These are phyloP conservation scores for Andricus grossulariae DNA, from an alignment of 1,140 invertebrate genomes.

Conservation along the genomic window DNA sequence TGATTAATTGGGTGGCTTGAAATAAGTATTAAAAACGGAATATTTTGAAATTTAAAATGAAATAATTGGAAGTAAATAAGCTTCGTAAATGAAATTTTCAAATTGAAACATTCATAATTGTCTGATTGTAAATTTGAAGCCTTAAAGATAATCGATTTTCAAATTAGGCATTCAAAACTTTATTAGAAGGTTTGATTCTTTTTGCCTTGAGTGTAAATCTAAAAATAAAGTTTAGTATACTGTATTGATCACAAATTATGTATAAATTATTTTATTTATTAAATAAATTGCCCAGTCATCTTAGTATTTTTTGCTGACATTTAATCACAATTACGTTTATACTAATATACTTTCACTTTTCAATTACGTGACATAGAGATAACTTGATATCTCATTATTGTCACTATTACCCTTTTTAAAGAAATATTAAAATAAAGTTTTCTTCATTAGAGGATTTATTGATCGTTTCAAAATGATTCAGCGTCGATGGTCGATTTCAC, in stretches of 20 bases:
- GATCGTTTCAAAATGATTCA: not conserved
- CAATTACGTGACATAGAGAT: not conserved
- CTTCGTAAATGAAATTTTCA: too few species aligned
- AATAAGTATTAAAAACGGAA: too few species aligned
- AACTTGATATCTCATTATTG: too few species aligned
- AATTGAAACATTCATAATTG: too few species aligned
- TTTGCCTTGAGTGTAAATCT: not conserved
- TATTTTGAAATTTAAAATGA: too few species aligned
- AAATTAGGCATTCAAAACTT: too few species aligned
- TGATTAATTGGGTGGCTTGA: too few species aligned
- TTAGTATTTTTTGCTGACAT: constrained; percentile 30
- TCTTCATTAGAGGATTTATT: not conserved
- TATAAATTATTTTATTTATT: too few species aligned
- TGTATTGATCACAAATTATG: not conserved
- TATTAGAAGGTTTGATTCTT: not conserved
- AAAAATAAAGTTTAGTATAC: not conserved
- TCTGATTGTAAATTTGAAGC: too few species aligned
- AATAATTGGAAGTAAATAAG: too few species aligned
- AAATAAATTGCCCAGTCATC: constrained; percentile 17
- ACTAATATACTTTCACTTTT: constrained; percentile 19
- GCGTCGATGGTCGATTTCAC: not conserved
- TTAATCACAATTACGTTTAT: constrained; percentile 13
- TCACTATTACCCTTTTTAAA: not conserved
- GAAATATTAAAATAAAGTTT: not conserved
- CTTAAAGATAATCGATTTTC: too few species aligned